Base-by-base conservation (phyloP, 2,797 vertebrate species). In the Silurus lanzhouensis region DNA sequence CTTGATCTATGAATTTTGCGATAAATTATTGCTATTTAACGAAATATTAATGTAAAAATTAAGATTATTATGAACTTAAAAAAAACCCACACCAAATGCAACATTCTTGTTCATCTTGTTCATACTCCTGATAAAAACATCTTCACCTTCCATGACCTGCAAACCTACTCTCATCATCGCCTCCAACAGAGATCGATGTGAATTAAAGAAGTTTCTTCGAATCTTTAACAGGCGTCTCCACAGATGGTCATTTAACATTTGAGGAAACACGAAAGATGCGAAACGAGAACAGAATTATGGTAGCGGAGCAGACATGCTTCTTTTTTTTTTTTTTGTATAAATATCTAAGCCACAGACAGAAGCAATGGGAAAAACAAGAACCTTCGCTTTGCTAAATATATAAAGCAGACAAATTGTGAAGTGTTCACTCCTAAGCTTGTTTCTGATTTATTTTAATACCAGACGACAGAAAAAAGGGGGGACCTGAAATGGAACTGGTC, bases 331-430 rank as follows among this genome's bases (percentile, higher is more conserved):
- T 38, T 38, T 20, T 46, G n/a, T 94, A 93, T 93, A 95, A 94
- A 95, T 93, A 94, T 87, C 89, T 91, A 77, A 25, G 87, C 83
- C 94, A 91, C 92, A 93, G 90, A 90, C 86, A 86, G 88, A 88
- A 88, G 83, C 85, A 13, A 75, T 66, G 55, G 79, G 84, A 91
- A 92, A 94, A 94, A 92, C 91, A 92, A 89, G 91, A 92, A 93
- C 91, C 92, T 91, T 92, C 90, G 92, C 90, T 92, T 91, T 87
- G 89, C 91, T 91, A 93, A 93, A 93, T 91, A 87, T 92, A 91
- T 89, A 87, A 64, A 72, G 75, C 87, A 83, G 90, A 91, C 90
- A 90, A 87, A 85, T 85, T 86, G 72, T 70, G 19, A 88, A 76
- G 66, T 86, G 82, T 88, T 90, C 87, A 79, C 85, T 87, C 78